phyloP scores from a whole-genome alignment of 2,113 vertebrate genomes.

The Colinus virginianus region DNA sequence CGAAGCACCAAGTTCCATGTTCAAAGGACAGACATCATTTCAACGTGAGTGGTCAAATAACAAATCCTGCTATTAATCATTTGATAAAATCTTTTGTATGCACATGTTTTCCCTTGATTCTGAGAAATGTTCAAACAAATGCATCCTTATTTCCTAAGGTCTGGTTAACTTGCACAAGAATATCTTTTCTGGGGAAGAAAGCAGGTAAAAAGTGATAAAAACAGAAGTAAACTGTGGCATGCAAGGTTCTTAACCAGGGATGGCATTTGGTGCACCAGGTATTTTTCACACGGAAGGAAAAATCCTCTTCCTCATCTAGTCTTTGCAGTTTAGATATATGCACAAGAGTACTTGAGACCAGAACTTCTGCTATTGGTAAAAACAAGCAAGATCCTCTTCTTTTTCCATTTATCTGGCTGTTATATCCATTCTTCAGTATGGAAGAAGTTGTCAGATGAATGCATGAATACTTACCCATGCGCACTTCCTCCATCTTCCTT shows the following conservation, averaged over 20 bases:
- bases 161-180: neutral
- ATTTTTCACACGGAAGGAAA: rapidly evolving
- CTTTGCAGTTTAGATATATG: neutral
- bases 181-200: neutral
- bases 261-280: neutral
- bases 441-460: neutral
- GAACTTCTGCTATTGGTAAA: neutral
- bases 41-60: neutral
- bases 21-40: neutral
- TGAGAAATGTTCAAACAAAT: neutral
- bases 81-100: neutral
- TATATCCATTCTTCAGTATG: neutral
- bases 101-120: neutral
- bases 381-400: neutral
- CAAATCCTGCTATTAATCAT: neutral
- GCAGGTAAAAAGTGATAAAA: neutral
- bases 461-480: neutral
- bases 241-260: neutral
- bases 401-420: neutral
- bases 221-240: neutral
- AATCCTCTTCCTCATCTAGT: neutral
- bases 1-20: rapidly evolving
- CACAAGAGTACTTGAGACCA: neutral
- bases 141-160: neutral
- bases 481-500: neutral